These are phyloP conservation scores for Holothuria glaberrima DNA, from an alignment of 35 echinoderm and acorn worm species.

Conservation along the genomic window DNA sequence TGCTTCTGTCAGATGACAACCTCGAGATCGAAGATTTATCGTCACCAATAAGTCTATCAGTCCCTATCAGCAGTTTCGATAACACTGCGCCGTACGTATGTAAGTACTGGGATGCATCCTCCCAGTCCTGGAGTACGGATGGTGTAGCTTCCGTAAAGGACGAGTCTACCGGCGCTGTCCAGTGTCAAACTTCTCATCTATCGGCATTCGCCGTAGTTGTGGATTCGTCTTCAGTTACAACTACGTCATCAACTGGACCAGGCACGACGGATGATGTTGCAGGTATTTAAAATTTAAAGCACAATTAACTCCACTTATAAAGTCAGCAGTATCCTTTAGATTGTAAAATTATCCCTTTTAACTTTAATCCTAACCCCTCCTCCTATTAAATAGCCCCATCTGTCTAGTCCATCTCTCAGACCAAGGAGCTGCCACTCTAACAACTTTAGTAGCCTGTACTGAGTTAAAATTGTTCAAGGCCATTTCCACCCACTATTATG, in stretches of 20 bases:
- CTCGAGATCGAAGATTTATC: background rate
- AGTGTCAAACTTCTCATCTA: slow-evolving; percentile 15
- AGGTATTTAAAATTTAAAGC: too few species aligned
- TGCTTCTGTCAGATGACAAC: background rate
- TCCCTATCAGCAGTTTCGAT: background rate
- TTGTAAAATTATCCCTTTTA: too few species aligned
- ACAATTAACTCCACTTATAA: too few species aligned
- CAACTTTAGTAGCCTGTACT: too few species aligned
- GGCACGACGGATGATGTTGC: too few species aligned
- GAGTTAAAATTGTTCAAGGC: too few species aligned
- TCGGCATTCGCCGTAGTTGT: background rate
- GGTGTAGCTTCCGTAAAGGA: background rate
- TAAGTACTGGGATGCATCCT: slow-evolving; percentile 17
- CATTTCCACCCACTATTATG: too few species aligned
- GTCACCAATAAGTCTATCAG: background rate
- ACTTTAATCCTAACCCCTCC: too few species aligned
- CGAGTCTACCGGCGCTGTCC: background rate
- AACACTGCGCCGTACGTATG: background rate
- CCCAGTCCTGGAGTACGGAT: slow-evolving; percentile 12
- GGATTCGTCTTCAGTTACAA: background rate
- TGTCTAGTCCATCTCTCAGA: too few species aligned
- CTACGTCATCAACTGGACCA: background rate
- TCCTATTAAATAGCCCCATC: too few species aligned
- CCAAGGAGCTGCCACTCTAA: too few species aligned
- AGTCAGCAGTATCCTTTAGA: too few species aligned